A percentile compares a stretch with the other conserved stretches of the same genome.
These are phyloP conservation scores for Entomyzon cyanotis DNA, from an alignment of 2,113 vertebrate species.

Conservation along the genomic window DNA sequence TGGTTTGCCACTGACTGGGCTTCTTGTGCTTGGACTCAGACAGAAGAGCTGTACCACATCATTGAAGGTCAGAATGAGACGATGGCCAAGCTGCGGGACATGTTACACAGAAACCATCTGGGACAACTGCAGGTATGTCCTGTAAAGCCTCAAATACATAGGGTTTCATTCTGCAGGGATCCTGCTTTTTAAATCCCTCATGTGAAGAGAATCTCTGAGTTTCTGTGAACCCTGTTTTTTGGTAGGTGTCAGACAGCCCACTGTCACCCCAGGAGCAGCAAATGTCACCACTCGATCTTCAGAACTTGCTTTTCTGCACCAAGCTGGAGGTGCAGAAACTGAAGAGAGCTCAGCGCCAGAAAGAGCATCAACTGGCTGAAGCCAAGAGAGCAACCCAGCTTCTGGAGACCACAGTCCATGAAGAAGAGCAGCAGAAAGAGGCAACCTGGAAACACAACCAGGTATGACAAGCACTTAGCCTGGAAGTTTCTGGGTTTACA, in stretches of 20 bases:
- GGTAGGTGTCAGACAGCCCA: conserved; percentile 47
- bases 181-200: neutral
- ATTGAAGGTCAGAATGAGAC: conserved; percentile 87
- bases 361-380: conserved; percentile 77
- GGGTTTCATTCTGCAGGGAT: neutral
- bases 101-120: conserved; percentile 80
- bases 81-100: conserved; percentile 82
- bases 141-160: neutral
- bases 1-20: neutral
- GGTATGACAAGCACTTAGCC: conserved; percentile 57
- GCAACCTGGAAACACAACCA: conserved; percentile 85
- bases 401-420: conserved; percentile 74
- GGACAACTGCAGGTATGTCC: conserved; percentile 78
- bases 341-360: conserved; percentile 76
- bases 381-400: conserved; percentile 72
- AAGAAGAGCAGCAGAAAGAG: conserved; percentile 80
- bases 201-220: neutral
- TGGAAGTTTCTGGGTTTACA: neutral
- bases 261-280: conserved; percentile 70
- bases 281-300: conserved; percentile 78
- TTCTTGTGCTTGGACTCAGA: conserved; percentile 61
- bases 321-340: conserved; percentile 86
- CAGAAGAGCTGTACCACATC: conserved; percentile 81
- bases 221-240: neutral
- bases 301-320: conserved; percentile 83